A percentile compares a stretch with the other conserved stretches of the same genome.
phyloP scores from a whole-genome alignment of 2,797 vertebrate species.

The Pelobates cultripes region DNA sequence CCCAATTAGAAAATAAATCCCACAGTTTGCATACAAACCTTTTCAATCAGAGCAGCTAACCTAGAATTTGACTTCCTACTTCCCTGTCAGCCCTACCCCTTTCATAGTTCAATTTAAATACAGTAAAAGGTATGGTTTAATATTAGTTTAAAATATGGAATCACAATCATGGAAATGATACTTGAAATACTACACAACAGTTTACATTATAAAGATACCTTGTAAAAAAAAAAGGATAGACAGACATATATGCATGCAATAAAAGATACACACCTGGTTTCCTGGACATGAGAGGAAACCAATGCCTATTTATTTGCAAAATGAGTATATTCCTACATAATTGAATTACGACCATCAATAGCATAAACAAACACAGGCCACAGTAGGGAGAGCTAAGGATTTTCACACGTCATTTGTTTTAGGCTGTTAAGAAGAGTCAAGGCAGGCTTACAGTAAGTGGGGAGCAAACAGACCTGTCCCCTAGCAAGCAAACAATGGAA shows the following conservation, averaged over 20 bases:
- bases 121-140: too few relatives aligned
- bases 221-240: too few relatives aligned
- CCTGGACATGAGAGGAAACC: conserved; percentile 62
- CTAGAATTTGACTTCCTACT: too few relatives aligned
- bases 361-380: conserved; percentile 65
- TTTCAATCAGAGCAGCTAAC: too few relatives aligned
- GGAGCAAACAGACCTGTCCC: conserved; percentile 55
- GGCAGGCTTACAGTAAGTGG: conserved; percentile 59
- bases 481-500: conserved; percentile 48
- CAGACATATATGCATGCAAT: neutral
- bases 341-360: conserved; percentile 64
- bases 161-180: too few relatives aligned
- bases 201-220: too few relatives aligned
- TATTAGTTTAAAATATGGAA: too few relatives aligned
- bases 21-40: too few relatives aligned
- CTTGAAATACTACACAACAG: too few relatives aligned
- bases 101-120: too few relatives aligned
- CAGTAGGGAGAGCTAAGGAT: conserved; percentile 53
- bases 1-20: too few relatives aligned
- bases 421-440: conserved; percentile 58
- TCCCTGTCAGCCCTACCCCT: too few relatives aligned
- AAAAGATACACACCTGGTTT: conserved; percentile 24
- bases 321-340: conserved; percentile 65
- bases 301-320: conserved; percentile 70
- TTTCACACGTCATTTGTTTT: conserved; percentile 70